Conservation (phyloP, 2,113 vertebrate species). For the Oryzias woworae region DNA sequence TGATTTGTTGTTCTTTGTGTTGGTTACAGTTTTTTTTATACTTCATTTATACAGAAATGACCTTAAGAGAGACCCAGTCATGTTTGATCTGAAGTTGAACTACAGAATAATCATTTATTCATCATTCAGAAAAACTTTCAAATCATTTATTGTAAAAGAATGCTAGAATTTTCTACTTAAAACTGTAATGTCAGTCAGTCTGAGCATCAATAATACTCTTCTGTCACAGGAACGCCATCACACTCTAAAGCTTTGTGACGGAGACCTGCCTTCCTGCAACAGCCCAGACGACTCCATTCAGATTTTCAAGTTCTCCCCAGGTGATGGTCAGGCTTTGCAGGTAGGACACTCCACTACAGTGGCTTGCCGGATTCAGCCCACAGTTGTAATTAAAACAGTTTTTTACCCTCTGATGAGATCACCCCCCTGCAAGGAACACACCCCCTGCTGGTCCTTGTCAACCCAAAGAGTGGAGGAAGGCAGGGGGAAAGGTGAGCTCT, state of each 20-base stretch:
- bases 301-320: constrained; percentile 80
- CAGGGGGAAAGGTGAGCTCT: constrained; percentile 87
- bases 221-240: constrained; percentile 73
- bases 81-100: no score
- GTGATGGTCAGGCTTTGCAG: constrained; percentile 86
- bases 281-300: constrained; percentile 81
- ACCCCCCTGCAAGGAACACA: constrained; percentile 87
- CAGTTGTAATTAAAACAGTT: background rate
- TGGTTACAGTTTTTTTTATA: no score
- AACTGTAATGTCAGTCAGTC: no score
- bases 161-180: no score
- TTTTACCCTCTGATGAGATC: constrained; percentile 75
- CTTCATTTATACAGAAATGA: no score
- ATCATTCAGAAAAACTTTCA: no score
- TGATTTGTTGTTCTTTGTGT: no score
- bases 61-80: no score
- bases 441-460: constrained; percentile 91
- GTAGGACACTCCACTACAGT: constrained; percentile 39
- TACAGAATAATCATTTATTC: no score
- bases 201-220: no score
- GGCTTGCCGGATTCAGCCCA: background rate
- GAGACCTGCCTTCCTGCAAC: constrained; percentile 80
- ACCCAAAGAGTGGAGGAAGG: constrained; percentile 92
- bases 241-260: constrained; percentile 75
- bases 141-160: no score